These are phyloP conservation scores for Molothrus aeneus DNA, from an alignment of 2,797 vertebrate genomes.

Conservation along the genomic window DNA sequence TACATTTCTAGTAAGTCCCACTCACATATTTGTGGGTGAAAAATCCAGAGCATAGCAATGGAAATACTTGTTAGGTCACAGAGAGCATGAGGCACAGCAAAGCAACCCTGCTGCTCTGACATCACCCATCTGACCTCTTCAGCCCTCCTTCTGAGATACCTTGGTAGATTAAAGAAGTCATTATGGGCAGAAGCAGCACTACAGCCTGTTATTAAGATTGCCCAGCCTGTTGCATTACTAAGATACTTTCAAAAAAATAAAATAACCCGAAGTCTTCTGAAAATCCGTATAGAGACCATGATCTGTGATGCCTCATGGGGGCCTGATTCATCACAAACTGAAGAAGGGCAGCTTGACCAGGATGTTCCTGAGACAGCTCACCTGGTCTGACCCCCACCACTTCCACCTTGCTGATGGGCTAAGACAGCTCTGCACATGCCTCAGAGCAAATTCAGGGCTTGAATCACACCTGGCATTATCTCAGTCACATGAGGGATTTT, in stretches of 20 bases:
- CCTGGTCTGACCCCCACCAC: background rate
- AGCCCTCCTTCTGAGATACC: background rate
- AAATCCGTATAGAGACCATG: background rate
- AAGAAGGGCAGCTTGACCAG: background rate
- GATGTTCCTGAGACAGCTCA: background rate
- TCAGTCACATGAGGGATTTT: background rate
- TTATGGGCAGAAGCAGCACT: background rate
- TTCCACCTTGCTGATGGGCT: background rate
- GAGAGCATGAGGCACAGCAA: background rate
- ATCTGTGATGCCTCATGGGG: background rate
- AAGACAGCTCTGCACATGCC: background rate
- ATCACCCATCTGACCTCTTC: background rate
- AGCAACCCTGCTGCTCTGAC: background rate
- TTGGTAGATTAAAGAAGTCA: background rate
- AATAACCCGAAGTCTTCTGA: background rate
- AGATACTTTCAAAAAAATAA: background rate
- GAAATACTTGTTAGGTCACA: background rate
- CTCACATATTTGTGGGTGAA: background rate
- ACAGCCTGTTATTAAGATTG: background rate
- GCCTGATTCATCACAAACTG: fast-evolving
- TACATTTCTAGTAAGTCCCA: background rate
- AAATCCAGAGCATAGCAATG: background rate
- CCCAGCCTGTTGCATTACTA: background rate
- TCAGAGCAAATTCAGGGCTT: background rate
- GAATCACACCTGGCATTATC: background rate